Conservation (phyloP, 2,797 vertebrate genomes). For the Rhynchotus rufescens region DNA sequence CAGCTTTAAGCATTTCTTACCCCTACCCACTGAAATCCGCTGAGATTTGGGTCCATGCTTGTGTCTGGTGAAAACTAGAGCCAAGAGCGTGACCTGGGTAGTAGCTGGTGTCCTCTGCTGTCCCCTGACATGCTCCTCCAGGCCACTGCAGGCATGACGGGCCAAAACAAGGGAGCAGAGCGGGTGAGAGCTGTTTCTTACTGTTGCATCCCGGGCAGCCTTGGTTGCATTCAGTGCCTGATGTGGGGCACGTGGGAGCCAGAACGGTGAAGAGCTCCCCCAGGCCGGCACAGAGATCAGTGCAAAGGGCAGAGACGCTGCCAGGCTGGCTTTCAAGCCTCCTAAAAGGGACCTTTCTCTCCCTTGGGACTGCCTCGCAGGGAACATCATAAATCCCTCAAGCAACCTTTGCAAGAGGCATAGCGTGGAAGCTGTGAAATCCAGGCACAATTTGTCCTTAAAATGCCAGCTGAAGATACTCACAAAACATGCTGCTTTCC, state of each 20-base stretch:
- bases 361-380: neutral
- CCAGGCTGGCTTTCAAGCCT: neutral
- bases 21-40: neutral
- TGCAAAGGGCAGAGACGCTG: neutral
- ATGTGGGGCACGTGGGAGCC: neutral
- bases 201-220: neutral
- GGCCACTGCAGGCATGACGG: neutral
- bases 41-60: too few relatives aligned
- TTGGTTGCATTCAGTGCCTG: rapidly evolving
- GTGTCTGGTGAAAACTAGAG: neutral
- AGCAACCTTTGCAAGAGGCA: neutral
- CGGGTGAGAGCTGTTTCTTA: neutral
- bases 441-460: neutral
- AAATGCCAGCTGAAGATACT: constrained; percentile 6
- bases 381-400: neutral
- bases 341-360: neutral
- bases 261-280: neutral
- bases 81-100: neutral
- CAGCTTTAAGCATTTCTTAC: neutral
- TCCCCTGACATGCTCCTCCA: rapidly evolving
- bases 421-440: neutral
- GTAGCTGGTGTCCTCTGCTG: neutral
- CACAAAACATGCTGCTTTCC: neutral
- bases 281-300: rapidly evolving
- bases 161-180: rapidly evolving